Percentiles rank a stretch among this genome's conserved stretches.
Evolutionary conservation across 1,140 invertebrate species (phyloP).

Genomic region (Melitaea cinxia): DNA sequence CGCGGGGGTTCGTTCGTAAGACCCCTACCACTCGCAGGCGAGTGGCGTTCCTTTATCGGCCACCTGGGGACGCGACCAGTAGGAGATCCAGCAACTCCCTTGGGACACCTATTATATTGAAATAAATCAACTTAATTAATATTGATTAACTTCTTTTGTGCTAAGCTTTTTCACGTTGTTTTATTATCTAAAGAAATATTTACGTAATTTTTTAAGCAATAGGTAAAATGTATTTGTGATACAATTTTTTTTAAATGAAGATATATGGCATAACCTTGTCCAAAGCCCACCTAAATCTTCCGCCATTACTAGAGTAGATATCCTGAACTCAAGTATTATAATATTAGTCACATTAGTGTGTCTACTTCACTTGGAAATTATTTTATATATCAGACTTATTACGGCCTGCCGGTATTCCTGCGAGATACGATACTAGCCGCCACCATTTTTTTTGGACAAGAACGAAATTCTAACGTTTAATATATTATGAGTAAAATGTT

Average conservation of each 20-base stretch:
- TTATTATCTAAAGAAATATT: too few species aligned
- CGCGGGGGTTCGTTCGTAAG: too few species aligned
- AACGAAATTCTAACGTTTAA: slow-evolving; percentile 77
- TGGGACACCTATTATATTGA: too few species aligned
- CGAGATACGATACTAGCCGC: slow-evolving; percentile 65
- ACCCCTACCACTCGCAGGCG: too few species aligned
- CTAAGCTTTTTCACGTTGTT: too few species aligned
- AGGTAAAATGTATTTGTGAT: too few species aligned
- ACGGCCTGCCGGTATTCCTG: slow-evolving; percentile 68
- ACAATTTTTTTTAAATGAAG: not conserved
- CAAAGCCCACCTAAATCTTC: slow-evolving; percentile 71
- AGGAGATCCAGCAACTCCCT: too few species aligned
- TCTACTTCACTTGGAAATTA: slow-evolving; percentile 75
- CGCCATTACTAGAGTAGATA: slow-evolving; percentile 70
- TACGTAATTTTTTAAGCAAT: too few species aligned
- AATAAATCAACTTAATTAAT: too few species aligned
- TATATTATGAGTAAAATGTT: slow-evolving; percentile 62
- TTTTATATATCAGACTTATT: slow-evolving; percentile 79
- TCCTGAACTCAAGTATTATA: slow-evolving; percentile 72
- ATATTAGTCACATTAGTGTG: slow-evolving; percentile 80
- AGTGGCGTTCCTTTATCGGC: too few species aligned
- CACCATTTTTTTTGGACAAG: slow-evolving; percentile 77
- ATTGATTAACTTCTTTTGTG: too few species aligned
- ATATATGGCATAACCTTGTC: slow-evolving; percentile 44
- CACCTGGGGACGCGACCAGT: too few species aligned